phyloP scores from a whole-genome alignment of 2,113 vertebrate genomes.

The Candoia aspera region DNA sequence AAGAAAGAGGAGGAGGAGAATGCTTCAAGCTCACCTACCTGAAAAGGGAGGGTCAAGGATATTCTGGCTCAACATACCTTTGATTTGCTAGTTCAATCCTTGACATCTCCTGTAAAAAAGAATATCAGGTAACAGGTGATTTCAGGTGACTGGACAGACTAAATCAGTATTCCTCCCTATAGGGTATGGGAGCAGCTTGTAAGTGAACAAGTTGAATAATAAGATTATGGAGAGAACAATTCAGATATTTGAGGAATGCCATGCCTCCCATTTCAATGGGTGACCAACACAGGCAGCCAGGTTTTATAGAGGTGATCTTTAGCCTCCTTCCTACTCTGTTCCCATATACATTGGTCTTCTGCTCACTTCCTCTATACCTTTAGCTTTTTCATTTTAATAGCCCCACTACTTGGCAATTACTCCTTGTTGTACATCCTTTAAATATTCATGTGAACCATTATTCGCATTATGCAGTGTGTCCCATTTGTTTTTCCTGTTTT shows the following conservation, averaged over 20 bases:
- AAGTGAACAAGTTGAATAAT: neutral
- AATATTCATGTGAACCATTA: slow-evolving; percentile 70
- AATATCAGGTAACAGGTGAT: no score
- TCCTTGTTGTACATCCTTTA: slow-evolving; percentile 64
- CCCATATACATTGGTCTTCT: no score
- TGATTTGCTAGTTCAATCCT: neutral
- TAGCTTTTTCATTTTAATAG: slow-evolving; percentile 31
- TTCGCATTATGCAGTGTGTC: slow-evolving; percentile 64
- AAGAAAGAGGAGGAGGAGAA: neutral
- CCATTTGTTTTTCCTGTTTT: slow-evolving; percentile 40
- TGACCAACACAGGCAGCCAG: no score
- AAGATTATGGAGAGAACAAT: neutral
- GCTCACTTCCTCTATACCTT: neutral
- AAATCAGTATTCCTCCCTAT: no score
- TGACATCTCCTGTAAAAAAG: neutral
- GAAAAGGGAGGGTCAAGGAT: neutral
- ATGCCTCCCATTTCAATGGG: neutral
- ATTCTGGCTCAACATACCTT: neutral
- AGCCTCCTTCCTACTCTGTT: neutral
- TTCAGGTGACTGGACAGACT: neutral
- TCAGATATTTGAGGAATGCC: neutral
- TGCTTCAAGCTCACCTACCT: neutral
- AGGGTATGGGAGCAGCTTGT: neutral
- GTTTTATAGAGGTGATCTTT: neutral
- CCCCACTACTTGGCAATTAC: slow-evolving; percentile 56